These are phyloP conservation scores for Cherax quadricarinatus DNA, from an alignment of 1,140 invertebrate species.

Conservation along the genomic window DNA sequence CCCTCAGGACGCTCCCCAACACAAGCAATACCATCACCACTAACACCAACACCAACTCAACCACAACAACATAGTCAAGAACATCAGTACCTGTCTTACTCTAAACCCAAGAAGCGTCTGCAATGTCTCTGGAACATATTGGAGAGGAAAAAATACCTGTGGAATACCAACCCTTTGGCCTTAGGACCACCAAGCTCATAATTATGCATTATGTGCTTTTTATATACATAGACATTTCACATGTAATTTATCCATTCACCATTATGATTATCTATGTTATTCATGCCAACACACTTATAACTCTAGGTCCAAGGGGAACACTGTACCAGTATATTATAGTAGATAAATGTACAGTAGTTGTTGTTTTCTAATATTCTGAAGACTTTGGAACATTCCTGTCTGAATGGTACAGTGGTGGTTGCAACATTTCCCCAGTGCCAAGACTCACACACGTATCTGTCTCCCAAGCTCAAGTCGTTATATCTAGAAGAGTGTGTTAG, in stretches of 20 bases:
- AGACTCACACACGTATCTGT: slow-evolving; percentile 33
- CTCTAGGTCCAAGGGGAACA: not conserved
- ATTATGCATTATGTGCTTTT: slow-evolving; percentile 59
- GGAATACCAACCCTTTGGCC: slow-evolving; percentile 39
- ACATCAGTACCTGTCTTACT: not conserved
- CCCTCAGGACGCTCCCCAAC: slow-evolving; percentile 32
- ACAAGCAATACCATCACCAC: slow-evolving; percentile 60
- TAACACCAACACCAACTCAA: slow-evolving; percentile 8
- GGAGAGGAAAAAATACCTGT: not conserved
- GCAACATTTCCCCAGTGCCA: slow-evolving; percentile 2
- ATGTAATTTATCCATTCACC: slow-evolving; percentile 46
- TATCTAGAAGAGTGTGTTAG: slow-evolving; percentile 18
- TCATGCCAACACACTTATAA: slow-evolving; percentile 19
- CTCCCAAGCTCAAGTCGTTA: slow-evolving; percentile 26
- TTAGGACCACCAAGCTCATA: slow-evolving; percentile 58
- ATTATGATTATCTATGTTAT: slow-evolving; percentile 45
- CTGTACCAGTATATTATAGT: slow-evolving; percentile 2
- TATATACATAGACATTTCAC: slow-evolving; percentile 38
- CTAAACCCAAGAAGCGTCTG: slow-evolving; percentile 8
- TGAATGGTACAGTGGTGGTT: slow-evolving; percentile 15
- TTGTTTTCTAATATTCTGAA: slow-evolving; percentile 38
- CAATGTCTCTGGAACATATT: not conserved
- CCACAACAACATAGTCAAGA: slow-evolving; percentile 11
- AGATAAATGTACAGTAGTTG: slow-evolving; percentile 3
- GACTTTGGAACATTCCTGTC: slow-evolving; percentile 11